Evolutionary conservation across 2,888 invertebrate species (phyloP).

Genomic region (Acanthoscelides obtectus): DNA sequence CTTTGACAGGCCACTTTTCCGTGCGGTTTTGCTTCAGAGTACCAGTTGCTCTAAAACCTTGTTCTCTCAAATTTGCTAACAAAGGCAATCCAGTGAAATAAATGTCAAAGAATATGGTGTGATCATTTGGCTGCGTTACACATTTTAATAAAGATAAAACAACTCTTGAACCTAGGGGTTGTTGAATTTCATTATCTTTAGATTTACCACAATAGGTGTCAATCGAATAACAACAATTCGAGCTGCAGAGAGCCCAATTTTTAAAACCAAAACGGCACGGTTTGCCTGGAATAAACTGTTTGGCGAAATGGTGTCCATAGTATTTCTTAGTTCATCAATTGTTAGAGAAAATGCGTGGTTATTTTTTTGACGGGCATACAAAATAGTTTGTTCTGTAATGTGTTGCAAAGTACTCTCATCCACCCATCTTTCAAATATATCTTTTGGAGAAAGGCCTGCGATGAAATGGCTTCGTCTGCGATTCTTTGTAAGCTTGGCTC

Average conservation of each 20-base stretch:
- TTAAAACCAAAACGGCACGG: constrained; percentile 3
- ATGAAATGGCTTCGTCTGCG: too few species aligned
- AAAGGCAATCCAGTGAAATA: background rate
- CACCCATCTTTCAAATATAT: background rate
- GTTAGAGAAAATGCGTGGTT: background rate
- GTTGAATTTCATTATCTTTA: background rate
- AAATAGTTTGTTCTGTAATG: background rate
- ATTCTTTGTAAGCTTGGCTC: too few species aligned
- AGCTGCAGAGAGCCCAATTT: constrained; percentile 1
- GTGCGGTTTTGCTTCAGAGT: constrained; percentile 2
- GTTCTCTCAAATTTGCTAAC: background rate
- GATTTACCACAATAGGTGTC: constrained; percentile 1
- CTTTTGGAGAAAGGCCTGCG: background rate
- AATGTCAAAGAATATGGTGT: background rate
- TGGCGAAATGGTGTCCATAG: background rate
- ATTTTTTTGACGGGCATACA: constrained; percentile 3
- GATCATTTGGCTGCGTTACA: background rate
- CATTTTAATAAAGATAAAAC: background rate
- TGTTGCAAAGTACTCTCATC: constrained; percentile 3
- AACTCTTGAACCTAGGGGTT: background rate
- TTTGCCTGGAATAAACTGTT: background rate
- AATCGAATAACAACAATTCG: background rate
- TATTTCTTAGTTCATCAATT: background rate
- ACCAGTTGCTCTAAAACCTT: constrained; percentile 6
- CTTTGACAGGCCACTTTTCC: background rate